Evolutionary conservation across 2,888 invertebrate genomes (phyloP), one percentile per base, ranked within the genome.

Genomic region (Tanytarsus gracilentus): DNA sequence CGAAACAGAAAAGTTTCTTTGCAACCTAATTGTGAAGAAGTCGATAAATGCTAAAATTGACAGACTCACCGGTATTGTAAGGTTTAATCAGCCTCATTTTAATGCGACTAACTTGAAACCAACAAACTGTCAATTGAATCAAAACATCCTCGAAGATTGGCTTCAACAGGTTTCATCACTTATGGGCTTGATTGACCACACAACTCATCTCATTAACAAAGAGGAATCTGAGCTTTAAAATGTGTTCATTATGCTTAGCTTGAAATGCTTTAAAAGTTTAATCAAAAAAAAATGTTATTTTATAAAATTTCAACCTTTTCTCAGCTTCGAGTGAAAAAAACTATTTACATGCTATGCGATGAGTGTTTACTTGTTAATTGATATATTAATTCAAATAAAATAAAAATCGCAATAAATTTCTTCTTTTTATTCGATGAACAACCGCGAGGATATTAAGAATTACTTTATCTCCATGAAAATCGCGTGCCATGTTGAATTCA

Each of bases 131-230:
- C 25, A 49, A n/a, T n/a, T n/a, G 71, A 87, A 92, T 0, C 89
- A 88, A 52, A 89, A 91, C 66, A 81, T 91, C 14, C 80, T 95
- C 55, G 93, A 94, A 72, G 88, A 89, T 67, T 95, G 94, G 94
- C 86, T 90, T 0, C 80, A 83, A 66, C 89, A 88, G 68, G 75
- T 93, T 52, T 85, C 87, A 65, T 79, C 84, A 3, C 75, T 95
- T 62, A 95, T 95, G 94, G 83, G 86, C 64, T 80, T 91, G 16
- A 89, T 95, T 36, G 92, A 92, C 75, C 88, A 91, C 69, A 91
- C 93, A 0, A 93, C 91, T 21, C 94, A 95, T 77, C 79, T 94
- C 59, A 94, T 95, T 71, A 94, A 94, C 75, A 94, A 94, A 70
- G 94, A 95, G 16, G 44, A 44, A 44, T 29, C 25, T 18, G 51